Percentiles rank a stretch among this genome's conserved stretches.
Evolutionary conservation across 1,140 invertebrate species (phyloP).

Genomic region (Drosophila nigrodunni): DNA sequence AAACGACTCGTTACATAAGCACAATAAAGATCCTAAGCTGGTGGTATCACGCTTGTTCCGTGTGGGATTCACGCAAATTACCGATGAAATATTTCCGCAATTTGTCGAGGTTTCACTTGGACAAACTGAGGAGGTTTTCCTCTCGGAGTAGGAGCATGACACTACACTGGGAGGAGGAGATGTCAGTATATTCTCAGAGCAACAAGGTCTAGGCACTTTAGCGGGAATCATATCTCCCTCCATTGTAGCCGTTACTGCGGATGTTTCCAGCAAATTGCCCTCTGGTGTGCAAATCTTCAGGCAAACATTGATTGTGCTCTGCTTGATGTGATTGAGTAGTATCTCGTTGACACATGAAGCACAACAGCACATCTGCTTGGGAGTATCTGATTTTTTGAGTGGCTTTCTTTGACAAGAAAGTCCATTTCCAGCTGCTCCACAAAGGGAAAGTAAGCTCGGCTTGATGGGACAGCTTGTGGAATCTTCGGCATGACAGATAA

Average conservation of each 20-base stretch:
- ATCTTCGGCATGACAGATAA: no score
- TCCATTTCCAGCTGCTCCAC: no score
- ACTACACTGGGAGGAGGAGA: neutral
- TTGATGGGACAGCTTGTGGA: no score
- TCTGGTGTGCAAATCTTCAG: slow-evolving; percentile 17
- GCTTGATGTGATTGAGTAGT: neutral
- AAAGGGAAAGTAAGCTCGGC: no score
- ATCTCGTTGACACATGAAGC: neutral
- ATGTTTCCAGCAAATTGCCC: neutral
- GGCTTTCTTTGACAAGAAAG: no score
- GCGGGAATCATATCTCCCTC: neutral
- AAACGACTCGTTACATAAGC: neutral
- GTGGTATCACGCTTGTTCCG: neutral
- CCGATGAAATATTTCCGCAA: neutral
- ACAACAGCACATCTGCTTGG: neutral
- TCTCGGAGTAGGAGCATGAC: neutral
- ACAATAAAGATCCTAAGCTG: neutral
- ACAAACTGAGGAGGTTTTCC: neutral
- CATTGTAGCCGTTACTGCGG: neutral
- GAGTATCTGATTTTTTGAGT: neutral
- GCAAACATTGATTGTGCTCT: slow-evolving; percentile 42
- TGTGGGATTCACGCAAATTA: neutral
- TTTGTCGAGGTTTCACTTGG: neutral
- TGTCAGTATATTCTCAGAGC: neutral
- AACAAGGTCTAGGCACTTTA: neutral